phyloP scores from a whole-genome alignment of 2,113 vertebrate species.

The Copsychus sechellarum region DNA sequence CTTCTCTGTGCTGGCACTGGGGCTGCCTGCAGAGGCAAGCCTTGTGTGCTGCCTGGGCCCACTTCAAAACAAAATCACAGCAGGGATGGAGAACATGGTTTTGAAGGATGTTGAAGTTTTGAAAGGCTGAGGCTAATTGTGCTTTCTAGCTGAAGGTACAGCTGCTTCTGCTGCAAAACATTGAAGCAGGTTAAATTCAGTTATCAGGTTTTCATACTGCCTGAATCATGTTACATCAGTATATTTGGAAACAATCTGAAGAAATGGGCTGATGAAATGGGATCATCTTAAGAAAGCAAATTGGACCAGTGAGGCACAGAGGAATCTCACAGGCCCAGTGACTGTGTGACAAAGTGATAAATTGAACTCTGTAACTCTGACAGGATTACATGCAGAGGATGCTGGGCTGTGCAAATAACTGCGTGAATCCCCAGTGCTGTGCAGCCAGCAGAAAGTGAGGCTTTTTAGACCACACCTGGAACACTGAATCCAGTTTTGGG shows the following conservation, averaged over 20 bases:
- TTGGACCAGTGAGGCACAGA: not conserved
- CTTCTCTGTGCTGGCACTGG: not conserved
- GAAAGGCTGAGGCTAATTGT: not conserved
- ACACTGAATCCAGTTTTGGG: not conserved
- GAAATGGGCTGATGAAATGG: not conserved
- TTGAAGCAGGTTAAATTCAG: not conserved
- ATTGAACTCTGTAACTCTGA: not conserved
- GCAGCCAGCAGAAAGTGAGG: not conserved
- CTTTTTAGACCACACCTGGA: not conserved
- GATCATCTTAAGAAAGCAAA: not conserved
- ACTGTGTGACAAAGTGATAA: not conserved
- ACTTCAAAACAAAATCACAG: not conserved
- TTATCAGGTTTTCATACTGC: not conserved
- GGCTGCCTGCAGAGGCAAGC: not conserved
- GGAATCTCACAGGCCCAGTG: not conserved
- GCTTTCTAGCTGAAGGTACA: not conserved
- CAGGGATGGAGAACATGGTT: not conserved
- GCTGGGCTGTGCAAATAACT: not conserved
- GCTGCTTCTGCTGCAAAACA: not conserved
- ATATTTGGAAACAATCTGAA: not conserved
- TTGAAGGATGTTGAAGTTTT: not conserved
- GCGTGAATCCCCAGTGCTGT: not conserved
- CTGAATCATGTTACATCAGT: not conserved
- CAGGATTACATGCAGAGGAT: not conserved
- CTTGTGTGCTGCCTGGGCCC: not conserved